Percentiles rank a stretch among this genome's conserved stretches.
Conservation (phyloP, 2,888 invertebrate species). For the Philonicus albiceps region DNA sequence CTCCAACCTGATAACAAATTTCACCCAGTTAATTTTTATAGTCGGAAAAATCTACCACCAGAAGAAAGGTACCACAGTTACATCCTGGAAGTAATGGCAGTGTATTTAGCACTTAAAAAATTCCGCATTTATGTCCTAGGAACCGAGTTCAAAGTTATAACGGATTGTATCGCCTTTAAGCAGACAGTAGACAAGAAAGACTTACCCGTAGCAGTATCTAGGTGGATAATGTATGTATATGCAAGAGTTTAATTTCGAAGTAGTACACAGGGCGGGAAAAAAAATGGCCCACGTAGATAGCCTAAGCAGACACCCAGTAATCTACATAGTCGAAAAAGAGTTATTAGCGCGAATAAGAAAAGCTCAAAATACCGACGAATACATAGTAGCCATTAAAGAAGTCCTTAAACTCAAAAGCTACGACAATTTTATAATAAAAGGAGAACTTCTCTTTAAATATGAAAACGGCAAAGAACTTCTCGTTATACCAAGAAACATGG, state of each 20-base stretch:
- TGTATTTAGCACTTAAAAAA: slow-evolving; percentile 52
- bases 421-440: no score
- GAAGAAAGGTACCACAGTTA: slow-evolving; percentile 53
- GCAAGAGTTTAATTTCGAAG: slow-evolving; percentile 43
- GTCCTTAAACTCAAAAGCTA: no score
- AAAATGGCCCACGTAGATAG: neutral
- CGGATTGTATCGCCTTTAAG: slow-evolving; percentile 53
- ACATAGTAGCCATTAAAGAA: no score
- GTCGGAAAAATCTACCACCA: slow-evolving; percentile 51
- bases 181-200: slow-evolving; percentile 53
- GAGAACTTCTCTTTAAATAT: no score
- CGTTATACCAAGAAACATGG: no score
- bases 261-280: slow-evolving; percentile 37
- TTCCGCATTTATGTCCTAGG: slow-evolving; percentile 53
- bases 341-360: no score
- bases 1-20: slow-evolving; percentile 46
- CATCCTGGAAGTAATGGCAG: slow-evolving; percentile 55
- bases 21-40: slow-evolving; percentile 53
- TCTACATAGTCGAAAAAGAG: slow-evolving; percentile 42
- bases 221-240: slow-evolving; percentile 53
- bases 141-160: slow-evolving; percentile 50
- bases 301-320: neutral
- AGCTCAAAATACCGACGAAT: no score
- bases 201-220: slow-evolving; percentile 51
- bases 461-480: no score